Evolutionary conservation across 1,140 invertebrate genomes (phyloP).

Genomic region (Globodera rostochiensis): DNA sequence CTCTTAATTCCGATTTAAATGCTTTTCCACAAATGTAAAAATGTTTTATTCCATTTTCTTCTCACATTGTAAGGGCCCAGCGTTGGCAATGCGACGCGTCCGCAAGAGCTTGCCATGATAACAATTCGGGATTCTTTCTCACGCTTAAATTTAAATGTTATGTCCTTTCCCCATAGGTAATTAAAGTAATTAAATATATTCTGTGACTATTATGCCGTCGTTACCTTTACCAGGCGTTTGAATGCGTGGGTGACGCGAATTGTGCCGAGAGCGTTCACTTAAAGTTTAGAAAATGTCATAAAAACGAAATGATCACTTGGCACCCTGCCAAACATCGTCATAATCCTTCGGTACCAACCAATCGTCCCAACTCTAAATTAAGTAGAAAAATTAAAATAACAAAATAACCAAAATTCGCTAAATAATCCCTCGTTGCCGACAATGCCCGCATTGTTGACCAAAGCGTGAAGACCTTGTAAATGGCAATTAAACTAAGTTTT

Average conservation of each 20-base stretch:
- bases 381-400: not conserved
- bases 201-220: not conserved
- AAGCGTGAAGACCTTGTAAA: conserved; percentile 21
- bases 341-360: conserved; percentile 41
- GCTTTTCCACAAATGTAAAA: not conserved
- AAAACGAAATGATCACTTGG: not conserved
- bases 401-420: not conserved
- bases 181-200: not conserved
- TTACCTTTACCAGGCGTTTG: conserved; percentile 33
- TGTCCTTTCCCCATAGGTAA: not conserved
- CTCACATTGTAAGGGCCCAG: conserved; percentile 31
- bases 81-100: conserved; percentile 24
- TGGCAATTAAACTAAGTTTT: not conserved
- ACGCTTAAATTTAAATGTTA: conserved; percentile 13
- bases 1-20: too few relatives aligned
- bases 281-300: not conserved
- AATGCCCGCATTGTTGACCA: conserved; percentile 49
- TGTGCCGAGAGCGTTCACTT: conserved; percentile 41
- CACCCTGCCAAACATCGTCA: conserved; percentile 28
- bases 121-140: conserved; percentile 37
- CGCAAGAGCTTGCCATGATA: conserved; percentile 31
- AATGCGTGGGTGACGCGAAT: conserved; percentile 47
- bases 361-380: conserved; percentile 37
- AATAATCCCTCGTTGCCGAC: conserved; percentile 13
- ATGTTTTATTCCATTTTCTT: not conserved